Conservation (phyloP, 2,888 invertebrate genomes). For the Pandemis heparana region DNA sequence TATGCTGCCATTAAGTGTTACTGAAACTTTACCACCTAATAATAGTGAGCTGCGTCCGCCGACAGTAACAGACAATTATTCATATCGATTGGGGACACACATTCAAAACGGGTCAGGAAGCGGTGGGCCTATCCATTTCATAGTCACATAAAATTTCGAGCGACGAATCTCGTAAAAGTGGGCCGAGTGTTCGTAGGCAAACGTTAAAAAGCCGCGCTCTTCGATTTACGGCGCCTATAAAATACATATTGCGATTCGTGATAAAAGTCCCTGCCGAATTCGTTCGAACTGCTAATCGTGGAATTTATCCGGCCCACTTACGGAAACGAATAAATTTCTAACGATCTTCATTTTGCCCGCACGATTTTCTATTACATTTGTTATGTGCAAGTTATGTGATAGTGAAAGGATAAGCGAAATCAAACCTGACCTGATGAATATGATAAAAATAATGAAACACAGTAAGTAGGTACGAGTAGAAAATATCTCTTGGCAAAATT, state of each 20-base stretch:
- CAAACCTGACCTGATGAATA: not conserved
- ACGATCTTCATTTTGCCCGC: conserved; percentile 42
- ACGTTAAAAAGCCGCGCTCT: conserved; percentile 82
- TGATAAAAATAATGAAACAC: not conserved
- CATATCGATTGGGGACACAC: conserved; percentile 63
- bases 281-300: conserved; percentile 70
- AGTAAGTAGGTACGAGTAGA: no score
- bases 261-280: conserved; percentile 79
- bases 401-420: conserved; percentile 11
- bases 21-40: conserved; percentile 46
- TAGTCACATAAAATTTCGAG: conserved; percentile 73
- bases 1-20: conserved; percentile 38
- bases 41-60: conserved; percentile 30
- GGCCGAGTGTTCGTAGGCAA: conserved; percentile 76
- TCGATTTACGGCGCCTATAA: conserved; percentile 82
- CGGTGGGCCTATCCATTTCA: conserved; percentile 60
- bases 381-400: conserved; percentile 39
- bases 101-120: conserved; percentile 63
- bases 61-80: conserved; percentile 59
- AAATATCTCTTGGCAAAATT: no score
- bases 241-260: conserved; percentile 84
- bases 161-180: conserved; percentile 80
- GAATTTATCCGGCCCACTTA: conserved; percentile 63
- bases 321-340: conserved; percentile 45
- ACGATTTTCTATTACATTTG: conserved; percentile 41